Evolutionary conservation across 1,140 invertebrate species (phyloP).

Genomic region (Chionoecetes opilio): DNA sequence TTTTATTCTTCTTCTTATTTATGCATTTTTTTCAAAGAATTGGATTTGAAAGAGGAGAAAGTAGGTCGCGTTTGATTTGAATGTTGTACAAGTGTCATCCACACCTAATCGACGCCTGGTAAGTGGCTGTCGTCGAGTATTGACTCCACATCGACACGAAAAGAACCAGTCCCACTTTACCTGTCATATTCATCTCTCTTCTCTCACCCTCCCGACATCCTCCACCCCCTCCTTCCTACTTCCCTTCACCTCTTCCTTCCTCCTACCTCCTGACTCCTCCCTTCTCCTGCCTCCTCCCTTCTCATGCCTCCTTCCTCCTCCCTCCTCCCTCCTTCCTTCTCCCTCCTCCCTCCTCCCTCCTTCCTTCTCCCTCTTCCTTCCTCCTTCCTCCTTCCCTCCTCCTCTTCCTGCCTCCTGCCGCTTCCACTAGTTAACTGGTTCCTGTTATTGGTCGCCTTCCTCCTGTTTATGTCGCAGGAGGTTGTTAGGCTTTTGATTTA

Average conservation of each 20-base stretch:
- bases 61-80: no score
- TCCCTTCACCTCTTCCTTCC: not conserved
- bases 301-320: not conserved
- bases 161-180: not conserved
- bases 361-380: not conserved
- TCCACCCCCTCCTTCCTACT: not conserved
- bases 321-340: not conserved
- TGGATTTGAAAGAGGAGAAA: no score
- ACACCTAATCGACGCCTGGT: no score
- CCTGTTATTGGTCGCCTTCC: slow-evolving; percentile 14
- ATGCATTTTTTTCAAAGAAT: no score
- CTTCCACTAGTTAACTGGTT: slow-evolving; percentile 2
- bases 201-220: not conserved
- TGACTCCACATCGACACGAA: not conserved
- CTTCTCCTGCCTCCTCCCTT: not conserved
- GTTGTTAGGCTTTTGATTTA: slow-evolving; percentile 4
- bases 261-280: not conserved
- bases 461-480: not conserved
- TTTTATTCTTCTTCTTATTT: no score
- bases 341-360: not conserved
- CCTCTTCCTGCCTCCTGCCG: not conserved
- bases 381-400: not conserved
- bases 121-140: no score
- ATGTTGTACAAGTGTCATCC: no score
- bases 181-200: not conserved